Conservation (phyloP, 2,113 vertebrate species). For the Jacana jacana region DNA sequence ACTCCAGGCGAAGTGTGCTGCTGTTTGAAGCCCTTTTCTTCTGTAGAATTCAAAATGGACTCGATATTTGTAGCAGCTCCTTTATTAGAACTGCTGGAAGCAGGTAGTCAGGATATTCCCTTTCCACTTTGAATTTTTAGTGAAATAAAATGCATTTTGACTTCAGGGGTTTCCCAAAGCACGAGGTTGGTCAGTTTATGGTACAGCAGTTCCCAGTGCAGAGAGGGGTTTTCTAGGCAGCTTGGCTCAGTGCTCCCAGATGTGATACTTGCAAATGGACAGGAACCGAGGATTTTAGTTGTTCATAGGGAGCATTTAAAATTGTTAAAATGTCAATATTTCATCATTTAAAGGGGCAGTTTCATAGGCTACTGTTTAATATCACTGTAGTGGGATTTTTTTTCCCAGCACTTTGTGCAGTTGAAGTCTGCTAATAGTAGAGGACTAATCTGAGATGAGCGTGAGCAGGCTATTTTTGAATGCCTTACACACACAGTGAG, state of each 20-base stretch:
- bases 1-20: neutral
- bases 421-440: neutral
- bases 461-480: slow-evolving; percentile 27
- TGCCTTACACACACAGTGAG: neutral
- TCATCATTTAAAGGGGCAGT: neutral
- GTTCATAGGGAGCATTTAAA: neutral
- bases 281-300: neutral
- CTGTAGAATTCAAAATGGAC: neutral
- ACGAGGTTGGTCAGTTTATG: neutral
- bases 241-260: neutral
- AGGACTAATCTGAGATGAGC: neutral
- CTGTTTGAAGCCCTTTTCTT: neutral
- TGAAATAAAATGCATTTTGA: neutral
- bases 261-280: neutral
- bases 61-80: neutral
- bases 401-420: neutral
- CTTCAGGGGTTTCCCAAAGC: neutral
- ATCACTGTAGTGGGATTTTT: neutral
- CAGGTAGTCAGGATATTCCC: neutral
- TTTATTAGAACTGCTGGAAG: neutral
- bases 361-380: neutral
- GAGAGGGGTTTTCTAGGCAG: neutral
- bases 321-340: neutral
- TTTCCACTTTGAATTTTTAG: neutral
- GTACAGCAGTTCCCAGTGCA: neutral